These are phyloP conservation scores for Colostygia pectinataria DNA, from an alignment of 2,888 invertebrate species.

Conservation along the genomic window DNA sequence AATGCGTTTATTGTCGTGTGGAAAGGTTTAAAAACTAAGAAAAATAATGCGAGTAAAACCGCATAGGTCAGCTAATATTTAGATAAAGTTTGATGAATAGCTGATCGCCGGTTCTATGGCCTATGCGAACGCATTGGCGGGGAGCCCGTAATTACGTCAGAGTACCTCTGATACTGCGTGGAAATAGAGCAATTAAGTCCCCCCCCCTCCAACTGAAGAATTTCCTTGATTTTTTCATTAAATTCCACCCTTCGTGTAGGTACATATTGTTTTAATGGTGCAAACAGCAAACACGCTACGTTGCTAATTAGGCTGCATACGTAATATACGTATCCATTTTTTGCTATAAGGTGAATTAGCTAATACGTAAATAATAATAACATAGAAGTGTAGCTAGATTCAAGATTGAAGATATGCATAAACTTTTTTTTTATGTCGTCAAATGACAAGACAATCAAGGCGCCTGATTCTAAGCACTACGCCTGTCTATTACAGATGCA, in stretches of 20 bases:
- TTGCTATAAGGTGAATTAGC: slow-evolving; percentile 1
- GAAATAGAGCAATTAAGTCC: slow-evolving; percentile 58
- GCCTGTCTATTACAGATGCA: too few species aligned
- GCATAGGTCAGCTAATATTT: too few species aligned
- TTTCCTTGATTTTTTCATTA: slow-evolving; percentile 51
- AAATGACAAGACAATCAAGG: too few species aligned
- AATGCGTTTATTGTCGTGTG: too few species aligned
- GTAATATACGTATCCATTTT: not conserved
- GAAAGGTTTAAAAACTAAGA: too few species aligned
- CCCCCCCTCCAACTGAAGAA: slow-evolving; percentile 50
- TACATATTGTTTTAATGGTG: slow-evolving; percentile 41
- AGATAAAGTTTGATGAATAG: too few species aligned
- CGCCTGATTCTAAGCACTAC: too few species aligned
- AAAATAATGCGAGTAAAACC: too few species aligned
- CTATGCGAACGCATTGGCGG: slow-evolving; percentile 55
- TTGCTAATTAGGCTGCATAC: slow-evolving; percentile 19
- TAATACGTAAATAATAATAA: not conserved
- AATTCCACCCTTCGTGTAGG: slow-evolving; percentile 42
- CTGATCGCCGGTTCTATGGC: slow-evolving; percentile 16
- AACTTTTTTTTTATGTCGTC: too few species aligned
- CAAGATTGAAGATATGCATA: too few species aligned
- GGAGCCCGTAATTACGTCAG: slow-evolving; percentile 56
- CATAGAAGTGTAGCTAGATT: not conserved
- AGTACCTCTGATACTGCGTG: slow-evolving; percentile 62
- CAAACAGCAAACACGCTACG: slow-evolving; percentile 29